Evolutionary conservation across 2,797 vertebrate species (phyloP), one percentile per base, ranked within the genome.

Genomic region (Amniataba percoides): DNA sequence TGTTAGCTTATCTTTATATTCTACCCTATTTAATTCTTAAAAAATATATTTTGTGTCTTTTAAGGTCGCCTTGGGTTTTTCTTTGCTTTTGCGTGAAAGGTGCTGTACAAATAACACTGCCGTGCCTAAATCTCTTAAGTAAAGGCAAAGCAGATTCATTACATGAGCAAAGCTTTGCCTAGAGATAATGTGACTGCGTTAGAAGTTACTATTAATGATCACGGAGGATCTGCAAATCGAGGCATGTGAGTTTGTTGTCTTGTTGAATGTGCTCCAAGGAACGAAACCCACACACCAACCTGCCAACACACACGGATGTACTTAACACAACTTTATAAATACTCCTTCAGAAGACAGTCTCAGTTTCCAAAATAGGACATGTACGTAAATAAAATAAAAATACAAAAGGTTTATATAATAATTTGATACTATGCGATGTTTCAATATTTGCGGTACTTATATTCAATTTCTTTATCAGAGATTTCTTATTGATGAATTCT

Each of bases 361-460:
- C 19, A 18, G 9, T 63, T 56, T 78, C 34, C 42, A 85, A 52
- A 84, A 79, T 78, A 49, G 31, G 60, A 18, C 53, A 71, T 49
- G n/a, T 25, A 64, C 23, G n/a, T 60, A 52, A 39, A 71, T 19
- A 71, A 72, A n/a, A 40, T 46, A 21, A 12, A 9, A 23, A 46
- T 48, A 15, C 0, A 82, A 72, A 53, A 62, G 12, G 2, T 66
- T 52, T 51, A 59, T 68, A 34, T 19, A 73, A 63, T 57, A 0
- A 63, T 59, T 59, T 75, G 1, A 76, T 42, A 52, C 58, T 51
- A 42, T 27, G 72, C 12, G 36, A 12, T 2, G 9, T 57, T 66
- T 52, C 45, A 53, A 81, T 67, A 52, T 58, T 39, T 49, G 19
- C 19, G 36, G 19, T 18, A 11, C 13, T 64, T 45, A 34, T n/a